These are phyloP conservation scores for Notothenia coriiceps DNA, from an alignment of 2,113 vertebrate species.

Conservation along the genomic window DNA sequence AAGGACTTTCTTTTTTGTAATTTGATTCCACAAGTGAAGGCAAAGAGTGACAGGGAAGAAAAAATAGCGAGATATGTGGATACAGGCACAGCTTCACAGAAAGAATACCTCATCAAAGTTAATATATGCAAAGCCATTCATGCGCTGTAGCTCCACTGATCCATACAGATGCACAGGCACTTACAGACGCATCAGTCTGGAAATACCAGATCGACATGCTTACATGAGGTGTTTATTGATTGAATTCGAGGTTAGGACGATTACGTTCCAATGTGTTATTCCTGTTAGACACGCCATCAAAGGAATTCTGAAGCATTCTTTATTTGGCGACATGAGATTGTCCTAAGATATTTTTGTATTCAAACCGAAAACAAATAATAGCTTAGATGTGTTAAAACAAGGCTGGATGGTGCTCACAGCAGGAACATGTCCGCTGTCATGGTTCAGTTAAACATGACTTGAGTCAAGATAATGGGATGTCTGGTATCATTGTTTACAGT, in stretches of 20 bases:
- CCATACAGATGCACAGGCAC: slow-evolving; percentile 37
- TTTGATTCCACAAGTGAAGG: slow-evolving; percentile 3
- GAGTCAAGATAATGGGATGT: background rate
- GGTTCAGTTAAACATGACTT: background rate
- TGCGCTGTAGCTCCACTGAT: slow-evolving; percentile 49
- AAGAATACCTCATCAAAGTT: slow-evolving; percentile 36
- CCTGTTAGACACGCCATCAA: slow-evolving; percentile 27
- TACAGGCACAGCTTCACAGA: background rate
- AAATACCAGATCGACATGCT: slow-evolving; percentile 59
- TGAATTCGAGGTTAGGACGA: slow-evolving; percentile 46
- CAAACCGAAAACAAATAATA: background rate
- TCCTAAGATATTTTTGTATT: background rate
- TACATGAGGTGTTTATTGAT: slow-evolving; percentile 52
- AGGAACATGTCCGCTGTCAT: background rate
- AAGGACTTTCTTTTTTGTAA: slow-evolving; percentile 11
- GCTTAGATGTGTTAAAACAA: slow-evolving; percentile 19
- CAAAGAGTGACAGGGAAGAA: background rate
- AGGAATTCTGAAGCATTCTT: slow-evolving; percentile 5
- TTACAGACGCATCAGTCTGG: slow-evolving; percentile 38
- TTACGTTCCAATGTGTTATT: slow-evolving; percentile 59
- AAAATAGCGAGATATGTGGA: slow-evolving; percentile 4
- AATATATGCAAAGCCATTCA: slow-evolving; percentile 75
- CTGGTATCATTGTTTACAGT: background rate
- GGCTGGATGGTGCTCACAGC: too few species aligned
- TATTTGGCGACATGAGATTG: background rate